These are phyloP conservation scores for Sciurus vulgaris DNA, from an alignment of 2,797 vertebrate genomes.

Conservation along the genomic window DNA sequence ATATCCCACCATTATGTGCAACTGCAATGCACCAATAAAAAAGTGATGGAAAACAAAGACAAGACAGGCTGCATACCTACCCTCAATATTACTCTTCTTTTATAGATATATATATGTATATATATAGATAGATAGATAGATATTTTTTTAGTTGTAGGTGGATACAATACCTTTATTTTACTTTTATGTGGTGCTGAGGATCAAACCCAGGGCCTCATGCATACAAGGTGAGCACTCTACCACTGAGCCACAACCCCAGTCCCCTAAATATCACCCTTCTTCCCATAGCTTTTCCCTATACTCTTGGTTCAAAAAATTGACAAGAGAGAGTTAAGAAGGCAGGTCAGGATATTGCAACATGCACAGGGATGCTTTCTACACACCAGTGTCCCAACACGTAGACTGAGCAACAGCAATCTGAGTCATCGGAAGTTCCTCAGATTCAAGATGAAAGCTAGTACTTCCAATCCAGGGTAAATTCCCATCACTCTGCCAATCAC, in stretches of 20 bases:
- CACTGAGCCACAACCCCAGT: too few relatives aligned
- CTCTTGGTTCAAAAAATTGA: slow-evolving; percentile 3
- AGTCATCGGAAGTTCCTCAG: neutral
- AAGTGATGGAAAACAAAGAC: neutral
- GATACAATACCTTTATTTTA: too few relatives aligned
- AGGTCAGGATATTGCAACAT: slow-evolving; percentile 43
- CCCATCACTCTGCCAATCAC: neutral
- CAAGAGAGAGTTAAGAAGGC: neutral
- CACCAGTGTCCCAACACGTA: slow-evolving; percentile 31
- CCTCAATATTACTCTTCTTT: neutral
- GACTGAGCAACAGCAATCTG: slow-evolving; percentile 37
- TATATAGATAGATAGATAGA: too few relatives aligned
- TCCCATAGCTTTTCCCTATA: neutral
- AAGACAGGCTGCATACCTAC: neutral
- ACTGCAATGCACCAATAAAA: too few relatives aligned
- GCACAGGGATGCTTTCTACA: slow-evolving; percentile 60
- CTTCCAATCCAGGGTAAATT: neutral
- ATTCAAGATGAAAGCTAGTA: neutral
- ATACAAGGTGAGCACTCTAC: too few relatives aligned
- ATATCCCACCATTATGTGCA: too few relatives aligned
- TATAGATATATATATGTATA: too few relatives aligned
- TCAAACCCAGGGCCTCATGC: too few relatives aligned
- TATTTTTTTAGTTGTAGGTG: too few relatives aligned
- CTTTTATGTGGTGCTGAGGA: too few relatives aligned
- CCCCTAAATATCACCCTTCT: neutral